These are phyloP conservation scores for Sinohyriopsis cumingii DNA, from an alignment of 2,888 invertebrate genomes.

Conservation along the genomic window DNA sequence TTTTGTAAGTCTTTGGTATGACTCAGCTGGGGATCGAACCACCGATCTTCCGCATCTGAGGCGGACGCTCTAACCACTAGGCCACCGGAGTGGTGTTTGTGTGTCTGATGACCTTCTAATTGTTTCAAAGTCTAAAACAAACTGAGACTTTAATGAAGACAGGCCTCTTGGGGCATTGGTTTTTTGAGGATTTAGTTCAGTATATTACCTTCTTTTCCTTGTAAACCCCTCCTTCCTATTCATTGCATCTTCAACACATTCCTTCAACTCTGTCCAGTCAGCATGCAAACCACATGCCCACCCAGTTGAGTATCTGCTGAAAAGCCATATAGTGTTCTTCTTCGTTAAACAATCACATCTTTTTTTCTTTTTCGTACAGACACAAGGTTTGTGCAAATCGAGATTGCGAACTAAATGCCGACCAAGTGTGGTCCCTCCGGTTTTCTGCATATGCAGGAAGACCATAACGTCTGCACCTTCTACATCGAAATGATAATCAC, in stretches of 20 bases:
- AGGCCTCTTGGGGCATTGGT: no score
- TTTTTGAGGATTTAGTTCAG: no score
- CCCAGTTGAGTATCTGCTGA: constrained; percentile 74
- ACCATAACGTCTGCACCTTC: constrained; percentile 96
- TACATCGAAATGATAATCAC: constrained; percentile 75
- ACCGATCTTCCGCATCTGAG: no score
- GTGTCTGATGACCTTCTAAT: no score
- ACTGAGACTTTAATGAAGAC: no score
- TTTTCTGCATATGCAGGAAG: constrained; percentile 98
- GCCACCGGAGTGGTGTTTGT: no score
- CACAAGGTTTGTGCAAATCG: constrained; percentile 92
- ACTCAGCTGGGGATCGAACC: no score
- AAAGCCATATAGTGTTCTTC: constrained; percentile 82
- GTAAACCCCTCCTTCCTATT: constrained; percentile 91
- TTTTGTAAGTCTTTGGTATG: no score
- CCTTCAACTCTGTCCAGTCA: constrained; percentile 93
- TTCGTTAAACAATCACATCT: constrained; percentile 75
- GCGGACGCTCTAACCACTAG: no score
- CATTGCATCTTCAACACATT: constrained; percentile 82
- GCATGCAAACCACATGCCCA: constrained; percentile 92
- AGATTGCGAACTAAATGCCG: constrained; percentile 96
- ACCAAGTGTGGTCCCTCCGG: constrained; percentile 97
- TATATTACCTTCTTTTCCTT: constrained; percentile 78
- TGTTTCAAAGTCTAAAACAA: no score
- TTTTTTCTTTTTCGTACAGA: constrained; percentile 90